Evolutionary conservation across 1,140 invertebrate genomes (phyloP).

Genomic region (Mercenaria mercenaria): DNA sequence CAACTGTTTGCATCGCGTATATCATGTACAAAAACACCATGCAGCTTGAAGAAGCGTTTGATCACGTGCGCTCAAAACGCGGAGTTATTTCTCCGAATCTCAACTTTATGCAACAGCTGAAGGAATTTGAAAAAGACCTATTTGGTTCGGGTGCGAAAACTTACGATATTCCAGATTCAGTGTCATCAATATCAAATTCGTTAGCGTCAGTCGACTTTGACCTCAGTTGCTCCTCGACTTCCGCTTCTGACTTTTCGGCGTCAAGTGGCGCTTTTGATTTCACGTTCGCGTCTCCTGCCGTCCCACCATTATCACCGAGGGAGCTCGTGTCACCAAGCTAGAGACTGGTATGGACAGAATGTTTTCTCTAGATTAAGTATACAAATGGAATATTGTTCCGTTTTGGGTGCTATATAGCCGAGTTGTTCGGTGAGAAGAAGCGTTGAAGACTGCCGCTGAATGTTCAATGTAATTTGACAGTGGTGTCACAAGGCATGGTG

Average conservation of each 20-base stretch:
- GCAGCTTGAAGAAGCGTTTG: conserved; percentile 94
- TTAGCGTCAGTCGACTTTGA: conserved; percentile 66
- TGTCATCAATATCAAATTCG: conserved; percentile 65
- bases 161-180: conserved; percentile 60
- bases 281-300: conserved; percentile 62
- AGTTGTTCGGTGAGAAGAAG: neutral
- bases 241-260: conserved; percentile 45
- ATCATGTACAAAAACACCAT: conserved; percentile 95
- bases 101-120: conserved; percentile 89
- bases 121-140: conserved; percentile 87
- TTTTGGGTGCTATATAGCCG: neutral
- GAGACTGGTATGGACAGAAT: too few species aligned
- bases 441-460: neutral
- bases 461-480: neutral
- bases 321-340: conserved; percentile 57
- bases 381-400: neutral
- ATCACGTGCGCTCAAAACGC: conserved; percentile 93
- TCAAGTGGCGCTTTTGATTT: conserved; percentile 69
- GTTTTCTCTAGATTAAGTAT: too few species aligned
- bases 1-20: conserved; percentile 97
- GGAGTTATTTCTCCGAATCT: conserved; percentile 96
- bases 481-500: neutral
- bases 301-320: conserved; percentile 68
- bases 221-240: conserved; percentile 55
- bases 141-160: conserved; percentile 32